Evolutionary conservation across 2,797 vertebrate species (phyloP).

Genomic region (Eurystomus glaucurus): DNA sequence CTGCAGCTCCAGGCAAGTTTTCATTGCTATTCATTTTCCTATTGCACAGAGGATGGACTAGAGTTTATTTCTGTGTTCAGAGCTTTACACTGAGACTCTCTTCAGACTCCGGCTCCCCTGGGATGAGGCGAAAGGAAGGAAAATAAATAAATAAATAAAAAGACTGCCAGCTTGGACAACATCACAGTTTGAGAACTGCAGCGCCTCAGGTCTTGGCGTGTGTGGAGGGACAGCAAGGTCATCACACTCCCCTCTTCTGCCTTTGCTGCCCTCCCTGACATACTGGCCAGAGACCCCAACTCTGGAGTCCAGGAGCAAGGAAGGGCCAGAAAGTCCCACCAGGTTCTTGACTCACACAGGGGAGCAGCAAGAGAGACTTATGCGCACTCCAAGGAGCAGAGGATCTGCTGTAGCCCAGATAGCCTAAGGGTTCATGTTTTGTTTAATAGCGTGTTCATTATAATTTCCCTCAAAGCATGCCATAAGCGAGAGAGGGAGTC

Average conservation of each 20-base stretch:
- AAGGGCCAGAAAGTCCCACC: background rate
- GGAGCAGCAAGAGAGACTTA: background rate
- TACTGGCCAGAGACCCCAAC: fast-evolving
- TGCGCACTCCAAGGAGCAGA: background rate
- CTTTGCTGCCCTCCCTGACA: background rate
- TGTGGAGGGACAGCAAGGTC: background rate
- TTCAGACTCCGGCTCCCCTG: background rate
- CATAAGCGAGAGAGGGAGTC: background rate
- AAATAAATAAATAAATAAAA: background rate
- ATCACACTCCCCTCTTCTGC: background rate
- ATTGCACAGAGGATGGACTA: background rate
- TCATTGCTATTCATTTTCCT: background rate
- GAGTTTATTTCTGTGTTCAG: background rate
- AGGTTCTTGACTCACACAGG: background rate
- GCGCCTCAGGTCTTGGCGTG: background rate
- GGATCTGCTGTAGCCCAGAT: background rate
- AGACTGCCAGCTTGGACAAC: fast-evolving
- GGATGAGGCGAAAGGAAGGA: background rate
- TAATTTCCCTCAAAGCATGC: conserved; percentile 35
- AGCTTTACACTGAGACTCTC: background rate
- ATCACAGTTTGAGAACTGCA: background rate
- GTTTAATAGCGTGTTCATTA: conserved; percentile 40
- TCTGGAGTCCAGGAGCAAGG: background rate
- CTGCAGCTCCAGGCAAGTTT: background rate
- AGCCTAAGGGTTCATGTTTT: conserved; percentile 36